Conservation (phyloP, 2,888 invertebrate genomes). For the Pachycephus smyrnensis region DNA sequence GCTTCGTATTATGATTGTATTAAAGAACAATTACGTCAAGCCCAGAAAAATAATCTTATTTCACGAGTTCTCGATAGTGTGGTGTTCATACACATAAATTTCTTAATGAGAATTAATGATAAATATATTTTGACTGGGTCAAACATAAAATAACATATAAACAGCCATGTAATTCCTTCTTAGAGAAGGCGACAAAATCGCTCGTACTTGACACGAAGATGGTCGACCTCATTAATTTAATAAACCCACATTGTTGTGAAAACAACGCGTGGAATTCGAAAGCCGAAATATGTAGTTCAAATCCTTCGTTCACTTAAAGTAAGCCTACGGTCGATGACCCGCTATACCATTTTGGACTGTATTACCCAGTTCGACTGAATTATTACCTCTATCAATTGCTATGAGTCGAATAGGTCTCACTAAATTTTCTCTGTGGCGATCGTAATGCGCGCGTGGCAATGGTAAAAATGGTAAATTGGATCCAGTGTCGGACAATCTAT, state of each 20-base stretch:
- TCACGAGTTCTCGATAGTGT: neutral
- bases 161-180: neutral
- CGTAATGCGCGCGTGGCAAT: constrained; percentile 15
- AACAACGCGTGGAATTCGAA: neutral
- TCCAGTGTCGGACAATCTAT: constrained; percentile 28
- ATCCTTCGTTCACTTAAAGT: neutral
- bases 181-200: neutral
- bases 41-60: neutral
- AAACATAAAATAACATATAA: neutral
- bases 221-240: neutral
- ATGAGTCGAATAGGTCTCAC: neutral
- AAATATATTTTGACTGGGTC: neutral
- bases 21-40: neutral
- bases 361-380: neutral
- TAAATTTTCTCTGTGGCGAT: constrained; percentile 4
- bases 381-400: neutral
- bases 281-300: neutral
- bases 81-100: neutral
- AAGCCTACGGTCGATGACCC: neutral
- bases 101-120: neutral
- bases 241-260: neutral
- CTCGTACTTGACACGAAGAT: neutral
- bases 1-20: neutral
- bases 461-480: constrained; percentile 21
- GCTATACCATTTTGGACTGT: neutral